Evolutionary conservation across 2,797 vertebrate genomes (phyloP).

Genomic region (Myotis pilosus): DNA sequence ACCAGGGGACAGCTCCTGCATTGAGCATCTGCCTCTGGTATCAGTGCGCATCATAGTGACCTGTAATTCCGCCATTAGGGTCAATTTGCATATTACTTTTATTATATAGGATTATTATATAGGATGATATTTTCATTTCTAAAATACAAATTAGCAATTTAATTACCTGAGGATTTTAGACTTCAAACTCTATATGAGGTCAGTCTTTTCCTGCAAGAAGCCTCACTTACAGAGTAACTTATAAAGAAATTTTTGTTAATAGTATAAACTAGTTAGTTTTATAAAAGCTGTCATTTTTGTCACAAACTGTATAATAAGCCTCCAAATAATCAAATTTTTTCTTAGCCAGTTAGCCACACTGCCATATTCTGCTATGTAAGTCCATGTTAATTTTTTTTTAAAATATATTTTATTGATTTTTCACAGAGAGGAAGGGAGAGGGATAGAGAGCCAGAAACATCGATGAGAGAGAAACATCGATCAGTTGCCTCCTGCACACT

Average conservation of each 20-base stretch:
- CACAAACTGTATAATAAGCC: background rate
- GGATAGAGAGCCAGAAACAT: no score
- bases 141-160: slow-evolving; percentile 35
- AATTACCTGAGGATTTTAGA: slow-evolving; percentile 40
- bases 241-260: background rate
- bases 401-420: no score
- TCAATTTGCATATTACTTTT: background rate
- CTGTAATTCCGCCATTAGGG: no score
- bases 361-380: background rate
- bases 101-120: slow-evolving; percentile 8
- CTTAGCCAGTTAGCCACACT: background rate
- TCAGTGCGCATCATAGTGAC: no score
- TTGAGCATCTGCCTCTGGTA: no score
- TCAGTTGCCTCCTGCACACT: no score
- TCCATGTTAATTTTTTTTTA: background rate
- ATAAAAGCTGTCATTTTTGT: slow-evolving; percentile 19
- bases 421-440: no score
- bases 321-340: background rate
- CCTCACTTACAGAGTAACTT: slow-evolving; percentile 14
- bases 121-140: slow-evolving; percentile 29
- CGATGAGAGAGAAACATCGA: no score
- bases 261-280: slow-evolving; percentile 9
- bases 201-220: background rate
- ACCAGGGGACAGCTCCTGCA: no score
- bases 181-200: background rate